Evolutionary conservation across 2,888 invertebrate genomes (phyloP), one percentile per base, ranked within the genome.

Genomic region (Ochropleura leucogaster): DNA sequence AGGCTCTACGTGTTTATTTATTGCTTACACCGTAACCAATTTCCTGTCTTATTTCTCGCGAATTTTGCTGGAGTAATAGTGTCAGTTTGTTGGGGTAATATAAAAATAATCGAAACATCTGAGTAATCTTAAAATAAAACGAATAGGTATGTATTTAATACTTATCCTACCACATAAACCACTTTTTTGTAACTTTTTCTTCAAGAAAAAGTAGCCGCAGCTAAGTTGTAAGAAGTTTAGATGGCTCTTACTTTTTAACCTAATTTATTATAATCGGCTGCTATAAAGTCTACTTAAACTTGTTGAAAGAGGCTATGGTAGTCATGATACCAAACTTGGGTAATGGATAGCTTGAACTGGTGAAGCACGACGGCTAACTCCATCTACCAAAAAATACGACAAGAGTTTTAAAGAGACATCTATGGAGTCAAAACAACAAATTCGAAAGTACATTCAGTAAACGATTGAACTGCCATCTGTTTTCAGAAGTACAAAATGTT

Each of bases 1-100:
- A 65, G 69, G 59, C 51, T 71, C 62, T 59, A 68, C 57, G 46
- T 63, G 66, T 81, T 71, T 82, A 68, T 81, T 81, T 81, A 82
- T 82, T 71, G 66, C 82, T 71, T 68, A 62, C 69, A 63, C 60
- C 30, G 68, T 69, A 53, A 65, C 80, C 74, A 67, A 62, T 82
- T 70, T 71, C 67, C 55, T 64, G 49, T 44, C 51, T 64, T 70
- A 30, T 62, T 74, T n/a, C 40, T 47, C 20, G 14, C 10, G 55
- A 20, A 9, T 49, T 63, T 69, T 69, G 10, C 42, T 80, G 49
- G 2, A 49, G 14, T 20, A 6, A 40, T 20, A 30, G 1, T 70
- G 20, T 49, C 20, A 53, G 40, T 62, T 46, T 14, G 20, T 16
- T 9, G 2, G 1, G 30, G 7, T 1, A n/a, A 16, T 40, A 53